Evolutionary conservation across 2,888 invertebrate genomes (phyloP), one percentile per base, ranked within the genome.

Genomic region (Orthosia cruda): DNA sequence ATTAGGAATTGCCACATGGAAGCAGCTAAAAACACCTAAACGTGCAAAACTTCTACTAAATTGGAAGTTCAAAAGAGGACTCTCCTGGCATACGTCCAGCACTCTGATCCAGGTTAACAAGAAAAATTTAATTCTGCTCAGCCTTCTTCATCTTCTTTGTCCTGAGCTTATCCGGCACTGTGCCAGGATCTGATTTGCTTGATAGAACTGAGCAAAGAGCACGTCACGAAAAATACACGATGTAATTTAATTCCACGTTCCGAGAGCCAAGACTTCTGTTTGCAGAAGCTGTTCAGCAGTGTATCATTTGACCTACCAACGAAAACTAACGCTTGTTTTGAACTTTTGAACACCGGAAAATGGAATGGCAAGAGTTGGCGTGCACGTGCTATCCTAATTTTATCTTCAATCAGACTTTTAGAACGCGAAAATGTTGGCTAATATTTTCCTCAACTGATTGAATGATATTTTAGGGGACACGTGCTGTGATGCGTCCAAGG

Each of bases 11-110:
- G 18, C n/a, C 32, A 59, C 50, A 71, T 59, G 26, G 7, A 64
- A 64, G n/a, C 20, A 52, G 13, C 32, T 20, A 57, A 23, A 62
- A 57, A 54, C n/a, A 26, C 16, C 7, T 32, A 40, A 52, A 20
- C 54, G 13, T 61, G 50, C 26, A 62, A 47, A 47, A 59, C 18
- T 59, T 59, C 40, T 49, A 16, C 15, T 50, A 52, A 67, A 82
- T 5, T 49, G 54, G 45, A 63, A 82, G 50, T 66, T 64, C 68
- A n/a, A 81, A 57, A 66, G 3, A 23, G 40, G 50, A 32, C 20
- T 45, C 32, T 18, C 26, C 75, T 81, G 84, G 74, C 81, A 20
- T 7, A 47, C 49, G 4, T 52, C 81, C 81, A 84, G 69, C 4
- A 45, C 57, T 52, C 65, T 58, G 32, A 15, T 32, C 63, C 57